These are phyloP conservation scores for Erynnis tages DNA, from an alignment of 2,888 invertebrate species.

Conservation along the genomic window DNA sequence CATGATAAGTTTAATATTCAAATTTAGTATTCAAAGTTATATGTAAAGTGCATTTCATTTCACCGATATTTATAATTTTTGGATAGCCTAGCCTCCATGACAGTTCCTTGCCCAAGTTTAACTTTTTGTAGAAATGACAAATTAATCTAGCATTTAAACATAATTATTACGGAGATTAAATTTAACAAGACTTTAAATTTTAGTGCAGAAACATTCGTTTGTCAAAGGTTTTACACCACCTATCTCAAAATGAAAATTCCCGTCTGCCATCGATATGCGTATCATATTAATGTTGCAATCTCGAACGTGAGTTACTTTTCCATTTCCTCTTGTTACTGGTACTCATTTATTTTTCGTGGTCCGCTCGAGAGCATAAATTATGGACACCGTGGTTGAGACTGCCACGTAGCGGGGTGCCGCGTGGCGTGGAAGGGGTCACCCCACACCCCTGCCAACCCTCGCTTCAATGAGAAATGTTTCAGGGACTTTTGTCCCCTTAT, in stretches of 20 bases:
- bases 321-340: conserved; percentile 56
- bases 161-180: too few species aligned
- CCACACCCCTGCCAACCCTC: conserved; percentile 33
- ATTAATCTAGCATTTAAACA: too few species aligned
- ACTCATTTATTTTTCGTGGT: conserved; percentile 76
- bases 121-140: too few species aligned
- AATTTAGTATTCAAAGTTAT: too few species aligned
- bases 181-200: too few species aligned
- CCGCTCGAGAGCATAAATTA: conserved; percentile 75
- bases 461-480: conserved; percentile 74
- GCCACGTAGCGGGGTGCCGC: conserved; percentile 52
- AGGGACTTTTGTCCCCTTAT: conserved; percentile 70
- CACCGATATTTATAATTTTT: too few species aligned
- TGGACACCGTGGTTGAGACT: conserved; percentile 69
- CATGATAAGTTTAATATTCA: too few species aligned
- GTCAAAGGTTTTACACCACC: too few species aligned
- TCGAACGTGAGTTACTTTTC: conserved; percentile 46
- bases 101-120: too few species aligned
- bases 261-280: conserved; percentile 34
- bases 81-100: too few species aligned
- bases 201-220: neutral
- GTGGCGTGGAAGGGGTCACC: conserved; percentile 30
- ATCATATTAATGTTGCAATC: conserved; percentile 13
- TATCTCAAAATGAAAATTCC: too few species aligned
- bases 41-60: too few species aligned